phyloP scores from a whole-genome alignment of 2,888 invertebrate species.

The Bugula neritina region DNA sequence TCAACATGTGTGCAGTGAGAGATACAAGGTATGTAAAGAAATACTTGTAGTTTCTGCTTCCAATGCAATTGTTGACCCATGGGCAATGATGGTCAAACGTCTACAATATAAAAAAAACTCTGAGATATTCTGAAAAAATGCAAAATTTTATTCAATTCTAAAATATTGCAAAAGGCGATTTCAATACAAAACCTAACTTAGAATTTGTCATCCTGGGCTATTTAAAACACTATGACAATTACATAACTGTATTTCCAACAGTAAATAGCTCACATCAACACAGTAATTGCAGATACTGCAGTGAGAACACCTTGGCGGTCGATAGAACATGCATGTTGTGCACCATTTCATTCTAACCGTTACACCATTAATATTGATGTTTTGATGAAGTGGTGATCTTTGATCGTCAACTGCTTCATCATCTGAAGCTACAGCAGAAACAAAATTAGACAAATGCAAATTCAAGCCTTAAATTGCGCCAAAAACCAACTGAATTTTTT shows the following conservation, averaged over 20 bases:
- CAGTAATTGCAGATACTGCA: slow-evolving; percentile 99
- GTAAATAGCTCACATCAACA: no score
- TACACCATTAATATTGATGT: slow-evolving; percentile 95
- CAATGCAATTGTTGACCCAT: slow-evolving; percentile 62
- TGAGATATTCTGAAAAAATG: no score
- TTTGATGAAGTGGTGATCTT: slow-evolving; percentile 84
- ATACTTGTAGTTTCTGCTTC: slow-evolving; percentile 92
- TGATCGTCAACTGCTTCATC: slow-evolving; percentile 98
- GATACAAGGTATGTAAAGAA: slow-evolving; percentile 98
- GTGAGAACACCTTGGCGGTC: slow-evolving; percentile 97
- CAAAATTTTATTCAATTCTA: no score
- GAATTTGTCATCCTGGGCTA: no score
- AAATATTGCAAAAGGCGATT: no score
- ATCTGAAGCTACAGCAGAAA: slow-evolving; percentile 37
- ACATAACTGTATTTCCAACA: no score
- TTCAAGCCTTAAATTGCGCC: no score
- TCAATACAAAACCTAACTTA: no score
- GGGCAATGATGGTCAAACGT: slow-evolving; percentile 98
- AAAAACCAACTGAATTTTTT: no score
- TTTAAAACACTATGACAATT: no score
- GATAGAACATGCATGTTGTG: slow-evolving; percentile 97
- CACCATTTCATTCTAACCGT: slow-evolving; percentile 99
- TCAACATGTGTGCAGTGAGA: slow-evolving; percentile 92
- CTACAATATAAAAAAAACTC: slow-evolving; percentile 61
- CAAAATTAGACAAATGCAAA: no score